Evolutionary conservation across 2,113 vertebrate species (phyloP), one percentile per base, ranked within the genome.

Genomic region (Antigone vipio): DNA sequence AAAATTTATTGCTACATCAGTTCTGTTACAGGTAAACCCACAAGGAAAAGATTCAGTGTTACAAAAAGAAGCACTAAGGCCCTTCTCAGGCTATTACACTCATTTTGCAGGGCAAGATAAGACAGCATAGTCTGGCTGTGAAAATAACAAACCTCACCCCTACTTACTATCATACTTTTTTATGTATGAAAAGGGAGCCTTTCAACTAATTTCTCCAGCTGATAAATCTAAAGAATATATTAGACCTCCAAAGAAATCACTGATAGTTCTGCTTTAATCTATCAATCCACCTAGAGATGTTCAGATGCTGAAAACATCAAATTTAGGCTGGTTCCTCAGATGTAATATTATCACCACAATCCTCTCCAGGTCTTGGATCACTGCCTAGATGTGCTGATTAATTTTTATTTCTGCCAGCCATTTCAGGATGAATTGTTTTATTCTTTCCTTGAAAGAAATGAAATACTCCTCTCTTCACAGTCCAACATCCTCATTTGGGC

Each of bases 401-500:
- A 58, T 60, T 94, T 94, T 93, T 30, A 75, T 56, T 96, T 94
- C 78, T 93, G 85, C 42, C 42, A 90, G 59, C 50, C 82, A 85
- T 79, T 96, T 85, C 78, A 91, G 62, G 34, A 85, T 49, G 20
- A 89, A 80, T 35, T 88, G 34, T 53, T 93, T 90, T 67, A 83
- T 76, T 69, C 79, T 88, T 93, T 92, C 55, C 47, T 88, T 88
- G 74, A 93, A 89, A 93, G 32, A 96, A 94, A 88, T 29, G 15
- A 87, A 94, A 71, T 34, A 72, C 30, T 89, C 0, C 1, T 88
- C 58, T 94, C 69, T 85, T 53, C 64, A 90, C 47, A 94, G 77
- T 77, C 60, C n/a, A 92, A 44, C 21, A 42, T 52, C n/a, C 38
- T 83, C 67, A 74, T 90, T 86, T 94, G 59, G 59, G 78, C 38